These are phyloP conservation scores for Rhyacophila evoluta DNA, from an alignment of 2,888 invertebrate species.

Conservation along the genomic window DNA sequence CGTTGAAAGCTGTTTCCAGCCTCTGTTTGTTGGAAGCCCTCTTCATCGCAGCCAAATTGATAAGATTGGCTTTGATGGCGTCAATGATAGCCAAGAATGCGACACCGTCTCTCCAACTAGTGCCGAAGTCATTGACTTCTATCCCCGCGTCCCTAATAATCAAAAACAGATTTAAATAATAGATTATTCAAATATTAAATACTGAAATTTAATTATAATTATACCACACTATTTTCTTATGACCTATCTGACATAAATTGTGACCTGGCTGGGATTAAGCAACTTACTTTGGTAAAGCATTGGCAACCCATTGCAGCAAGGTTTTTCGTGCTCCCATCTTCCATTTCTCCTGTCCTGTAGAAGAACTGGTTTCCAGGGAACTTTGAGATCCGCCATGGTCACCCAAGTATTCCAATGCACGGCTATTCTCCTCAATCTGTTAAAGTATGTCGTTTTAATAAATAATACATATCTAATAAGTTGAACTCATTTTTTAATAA, in stretches of 20 bases:
- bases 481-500: too few species aligned
- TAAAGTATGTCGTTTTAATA: neutral
- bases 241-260: too few species aligned
- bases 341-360: conserved; percentile 78
- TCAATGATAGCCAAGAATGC: conserved; percentile 97
- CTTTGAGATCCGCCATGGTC: conserved; percentile 84
- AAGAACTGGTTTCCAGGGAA: conserved; percentile 84
- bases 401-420: conserved; percentile 87
- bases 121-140: conserved; percentile 92
- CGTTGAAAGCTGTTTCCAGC: conserved; percentile 92
- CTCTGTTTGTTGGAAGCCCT: conserved; percentile 84
- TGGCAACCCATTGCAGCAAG: conserved; percentile 93
- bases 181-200: too few species aligned
- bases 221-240: too few species aligned
- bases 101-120: conserved; percentile 95
- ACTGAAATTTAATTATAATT: too few species aligned
- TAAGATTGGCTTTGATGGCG: conserved; percentile 91
- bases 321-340: conserved; percentile 93
- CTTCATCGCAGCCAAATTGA: conserved; percentile 86
- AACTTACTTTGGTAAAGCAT: conserved; percentile 83
- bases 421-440: conserved; percentile 95
- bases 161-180: conserved; percentile 45
- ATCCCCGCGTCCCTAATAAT: conserved; percentile 83
- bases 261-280: neutral
- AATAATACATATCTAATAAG: too few species aligned